Conservation (phyloP, 2,888 invertebrate species). For the Pilophorus perplexus region DNA sequence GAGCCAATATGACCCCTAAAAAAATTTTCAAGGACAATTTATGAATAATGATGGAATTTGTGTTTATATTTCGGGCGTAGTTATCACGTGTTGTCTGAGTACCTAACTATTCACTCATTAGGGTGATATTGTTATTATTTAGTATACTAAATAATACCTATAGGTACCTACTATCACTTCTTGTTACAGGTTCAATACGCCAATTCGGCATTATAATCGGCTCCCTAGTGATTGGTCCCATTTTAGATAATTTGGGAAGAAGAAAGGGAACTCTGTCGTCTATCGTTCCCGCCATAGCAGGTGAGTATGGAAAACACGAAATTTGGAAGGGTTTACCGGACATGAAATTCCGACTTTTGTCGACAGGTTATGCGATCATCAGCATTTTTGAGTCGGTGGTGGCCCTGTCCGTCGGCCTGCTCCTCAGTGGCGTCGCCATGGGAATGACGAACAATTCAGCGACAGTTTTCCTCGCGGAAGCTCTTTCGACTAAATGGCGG, state of each 20-base stretch:
- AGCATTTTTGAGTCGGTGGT: not conserved
- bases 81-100: too few species aligned
- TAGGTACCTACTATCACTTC: not conserved
- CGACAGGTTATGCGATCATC: constrained; percentile 7
- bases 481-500: constrained; percentile 4
- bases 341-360: too few species aligned
- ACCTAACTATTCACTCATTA: too few species aligned
- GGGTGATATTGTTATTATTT: too few species aligned
- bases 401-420: constrained; percentile 9
- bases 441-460: constrained; percentile 21
- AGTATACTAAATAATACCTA: not conserved
- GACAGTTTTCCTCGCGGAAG: constrained; percentile 32
- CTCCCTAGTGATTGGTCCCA: constrained; percentile 14
- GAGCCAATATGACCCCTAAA: too few species aligned
- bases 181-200: constrained; percentile 19
- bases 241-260: constrained; percentile 26
- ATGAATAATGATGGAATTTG: too few species aligned
- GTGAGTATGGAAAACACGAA: too few species aligned
- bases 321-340: too few species aligned
- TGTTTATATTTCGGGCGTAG: too few species aligned
- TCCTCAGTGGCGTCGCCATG: constrained; percentile 20
- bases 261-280: constrained; percentile 11
- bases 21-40: too few species aligned
- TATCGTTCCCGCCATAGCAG: constrained; percentile 14
- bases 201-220: constrained; percentile 28